phyloP scores from a whole-genome alignment of 2,888 invertebrate species.

The Habrosyne pyritoides region DNA sequence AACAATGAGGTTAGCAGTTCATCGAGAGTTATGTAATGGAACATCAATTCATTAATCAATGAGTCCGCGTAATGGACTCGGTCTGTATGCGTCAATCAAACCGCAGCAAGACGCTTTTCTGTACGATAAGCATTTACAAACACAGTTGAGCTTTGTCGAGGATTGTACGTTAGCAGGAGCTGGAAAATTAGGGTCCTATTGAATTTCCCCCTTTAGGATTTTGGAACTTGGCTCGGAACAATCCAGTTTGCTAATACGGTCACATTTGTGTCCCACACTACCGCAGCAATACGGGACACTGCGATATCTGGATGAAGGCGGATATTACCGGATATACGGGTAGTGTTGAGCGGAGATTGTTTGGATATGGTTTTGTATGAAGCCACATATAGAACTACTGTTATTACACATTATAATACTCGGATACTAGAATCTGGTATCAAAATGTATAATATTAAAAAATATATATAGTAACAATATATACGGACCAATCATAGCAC shows the following conservation, averaged over 20 bases:
- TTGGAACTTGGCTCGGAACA: conserved; percentile 46
- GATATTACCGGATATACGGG: conserved; percentile 25
- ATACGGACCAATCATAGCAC: no score
- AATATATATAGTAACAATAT: no score
- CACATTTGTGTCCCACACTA: conserved; percentile 34
- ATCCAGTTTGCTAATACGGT: conserved; percentile 57
- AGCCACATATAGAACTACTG: neutral
- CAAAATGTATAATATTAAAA: no score
- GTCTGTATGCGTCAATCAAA: neutral
- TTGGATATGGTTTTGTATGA: neutral
- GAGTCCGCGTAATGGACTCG: neutral
- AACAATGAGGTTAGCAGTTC: neutral
- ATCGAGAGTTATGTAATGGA: neutral
- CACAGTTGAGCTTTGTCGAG: conserved; percentile 23
- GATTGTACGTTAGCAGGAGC: conserved; percentile 39
- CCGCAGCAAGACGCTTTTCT: conserved; percentile 1
- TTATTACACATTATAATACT: neutral
- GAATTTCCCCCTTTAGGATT: conserved; percentile 44
- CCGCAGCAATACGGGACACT: conserved; percentile 13
- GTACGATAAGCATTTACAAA: conserved; percentile 14
- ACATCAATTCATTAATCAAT: neutral
- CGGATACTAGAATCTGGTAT: no score
- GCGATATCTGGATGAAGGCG: conserved; percentile 18
- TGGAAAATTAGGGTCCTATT: conserved; percentile 58
- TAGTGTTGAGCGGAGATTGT: conserved; percentile 18